Evolutionary conservation across 2,113 vertebrate species (phyloP).

Genomic region (Psilopsiagon aurifrons): DNA sequence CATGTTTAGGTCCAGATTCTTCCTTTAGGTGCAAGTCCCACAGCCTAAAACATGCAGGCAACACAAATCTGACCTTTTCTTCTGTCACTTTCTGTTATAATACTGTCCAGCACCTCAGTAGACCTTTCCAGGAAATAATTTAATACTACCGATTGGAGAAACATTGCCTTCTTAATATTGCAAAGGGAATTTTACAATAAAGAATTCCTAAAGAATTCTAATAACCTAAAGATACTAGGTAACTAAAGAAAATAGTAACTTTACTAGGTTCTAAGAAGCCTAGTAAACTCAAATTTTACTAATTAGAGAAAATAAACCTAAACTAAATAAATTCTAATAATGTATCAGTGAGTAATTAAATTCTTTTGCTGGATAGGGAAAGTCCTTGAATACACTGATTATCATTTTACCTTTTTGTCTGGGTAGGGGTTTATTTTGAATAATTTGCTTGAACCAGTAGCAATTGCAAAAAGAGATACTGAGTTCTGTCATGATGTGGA

Average conservation of each 20-base stretch:
- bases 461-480: neutral
- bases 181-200: neutral
- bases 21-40: neutral
- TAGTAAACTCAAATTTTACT: neutral
- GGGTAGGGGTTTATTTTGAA: neutral
- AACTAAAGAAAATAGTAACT: neutral
- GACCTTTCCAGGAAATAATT: neutral
- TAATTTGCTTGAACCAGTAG: neutral
- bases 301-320: neutral
- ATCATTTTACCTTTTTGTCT: neutral
- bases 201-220: neutral
- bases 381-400: neutral
- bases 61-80: neutral
- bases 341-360: neutral
- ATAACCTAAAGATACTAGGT: neutral
- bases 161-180: neutral
- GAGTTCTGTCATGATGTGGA: neutral
- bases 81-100: neutral
- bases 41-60: neutral
- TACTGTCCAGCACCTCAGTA: neutral
- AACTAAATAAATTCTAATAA: neutral
- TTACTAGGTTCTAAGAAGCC: neutral
- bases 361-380: neutral
- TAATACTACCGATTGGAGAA: neutral
- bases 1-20: neutral